phyloP scores from a whole-genome alignment of 2,113 vertebrate species.

The Naja naja region DNA sequence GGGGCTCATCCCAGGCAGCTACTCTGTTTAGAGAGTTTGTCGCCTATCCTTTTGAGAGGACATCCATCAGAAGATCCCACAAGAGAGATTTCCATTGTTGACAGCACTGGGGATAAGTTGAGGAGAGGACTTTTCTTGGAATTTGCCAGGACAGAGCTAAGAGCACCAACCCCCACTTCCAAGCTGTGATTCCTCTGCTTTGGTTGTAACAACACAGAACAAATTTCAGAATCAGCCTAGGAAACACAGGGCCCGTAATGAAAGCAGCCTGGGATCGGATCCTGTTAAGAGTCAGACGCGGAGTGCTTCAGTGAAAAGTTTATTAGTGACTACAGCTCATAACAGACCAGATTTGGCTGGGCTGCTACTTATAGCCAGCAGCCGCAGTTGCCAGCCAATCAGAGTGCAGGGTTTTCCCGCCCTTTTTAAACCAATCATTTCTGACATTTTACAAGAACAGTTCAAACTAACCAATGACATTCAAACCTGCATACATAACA shows the following conservation, averaged over 20 bases:
- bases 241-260: constrained; percentile 40
- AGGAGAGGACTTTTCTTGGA: not conserved
- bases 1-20: not conserved
- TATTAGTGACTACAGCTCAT: too few relatives aligned
- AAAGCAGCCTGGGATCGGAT: constrained; percentile 52
- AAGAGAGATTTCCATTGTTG: not conserved
- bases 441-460: too few relatives aligned
- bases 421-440: too few relatives aligned
- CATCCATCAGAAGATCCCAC: not conserved
- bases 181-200: not conserved
- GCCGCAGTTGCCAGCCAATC: too few relatives aligned
- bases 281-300: too few relatives aligned
- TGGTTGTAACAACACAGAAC: constrained; percentile 7
- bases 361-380: too few relatives aligned
- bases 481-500: too few relatives aligned
- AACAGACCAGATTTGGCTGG: too few relatives aligned
- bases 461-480: too few relatives aligned
- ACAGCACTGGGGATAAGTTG: not conserved
- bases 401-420: too few relatives aligned
- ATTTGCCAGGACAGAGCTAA: too few relatives aligned
- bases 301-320: too few relatives aligned
- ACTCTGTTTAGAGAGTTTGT: not conserved
- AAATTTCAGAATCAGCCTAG: not conserved
- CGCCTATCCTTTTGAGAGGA: not conserved
- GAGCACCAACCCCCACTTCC: not conserved